Evolutionary conservation across 2,113 vertebrate species (phyloP).

Genomic region (Beaufortia kweichowensis): DNA sequence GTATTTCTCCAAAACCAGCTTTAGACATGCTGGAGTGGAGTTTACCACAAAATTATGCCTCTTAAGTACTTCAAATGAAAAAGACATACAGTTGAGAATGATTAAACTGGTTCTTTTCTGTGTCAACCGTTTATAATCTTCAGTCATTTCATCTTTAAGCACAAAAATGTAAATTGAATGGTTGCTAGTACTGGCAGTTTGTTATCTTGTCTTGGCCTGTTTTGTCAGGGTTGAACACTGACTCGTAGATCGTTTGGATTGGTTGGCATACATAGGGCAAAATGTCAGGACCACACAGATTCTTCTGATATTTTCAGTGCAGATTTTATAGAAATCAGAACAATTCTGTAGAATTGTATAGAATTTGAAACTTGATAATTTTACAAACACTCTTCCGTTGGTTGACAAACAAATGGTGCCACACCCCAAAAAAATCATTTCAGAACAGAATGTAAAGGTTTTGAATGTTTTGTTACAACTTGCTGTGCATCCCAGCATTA

Average conservation of each 20-base stretch:
- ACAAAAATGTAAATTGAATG: slow-evolving; percentile 12
- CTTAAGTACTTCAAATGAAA: slow-evolving; percentile 2
- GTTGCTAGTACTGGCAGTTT: slow-evolving; percentile 7
- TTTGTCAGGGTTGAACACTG: background rate
- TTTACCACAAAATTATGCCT: slow-evolving; percentile 26
- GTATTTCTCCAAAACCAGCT: slow-evolving; percentile 15
- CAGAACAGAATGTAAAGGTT: no score
- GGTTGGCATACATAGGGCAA: background rate
- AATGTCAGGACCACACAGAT: background rate
- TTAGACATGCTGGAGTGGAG: slow-evolving; percentile 2
- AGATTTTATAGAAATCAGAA: background rate
- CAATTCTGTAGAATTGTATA: background rate
- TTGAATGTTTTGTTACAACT: no score
- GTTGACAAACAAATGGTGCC: no score
- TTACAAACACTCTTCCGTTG: no score
- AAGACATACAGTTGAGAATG: slow-evolving; percentile 1
- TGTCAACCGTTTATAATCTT: slow-evolving; percentile 21
- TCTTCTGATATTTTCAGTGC: background rate
- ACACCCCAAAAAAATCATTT: no score
- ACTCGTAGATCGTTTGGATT: background rate
- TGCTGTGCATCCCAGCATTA: no score
- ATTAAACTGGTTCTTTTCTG: background rate
- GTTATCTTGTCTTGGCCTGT: background rate
- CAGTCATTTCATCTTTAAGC: background rate
- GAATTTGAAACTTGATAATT: no score